phyloP scores from a whole-genome alignment of 2,113 vertebrate species.

The Hypanus sabinus region DNA sequence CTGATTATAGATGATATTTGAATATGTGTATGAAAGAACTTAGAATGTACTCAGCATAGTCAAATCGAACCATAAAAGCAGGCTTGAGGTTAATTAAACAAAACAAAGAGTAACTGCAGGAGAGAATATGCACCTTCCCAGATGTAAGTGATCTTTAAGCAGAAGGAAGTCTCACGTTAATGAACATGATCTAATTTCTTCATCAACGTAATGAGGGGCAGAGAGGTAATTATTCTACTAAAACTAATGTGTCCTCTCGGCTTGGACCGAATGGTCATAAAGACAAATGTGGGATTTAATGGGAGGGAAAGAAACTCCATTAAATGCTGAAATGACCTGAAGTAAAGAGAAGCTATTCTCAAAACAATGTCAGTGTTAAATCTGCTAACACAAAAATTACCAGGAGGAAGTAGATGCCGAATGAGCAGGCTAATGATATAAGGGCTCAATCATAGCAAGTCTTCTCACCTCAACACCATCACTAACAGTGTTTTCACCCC shows the following conservation, averaged over 20 bases:
- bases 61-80: background rate
- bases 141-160: background rate
- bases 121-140: background rate
- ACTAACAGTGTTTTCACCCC: background rate
- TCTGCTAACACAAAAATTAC: background rate
- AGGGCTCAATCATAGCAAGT: background rate
- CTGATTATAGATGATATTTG: background rate
- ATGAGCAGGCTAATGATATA: background rate
- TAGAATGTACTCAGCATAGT: background rate
- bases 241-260: background rate
- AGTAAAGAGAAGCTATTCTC: background rate
- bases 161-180: background rate
- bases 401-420: background rate
- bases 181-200: background rate
- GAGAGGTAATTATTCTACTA: background rate
- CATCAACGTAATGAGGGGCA: background rate
- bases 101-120: background rate
- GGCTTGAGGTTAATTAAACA: background rate
- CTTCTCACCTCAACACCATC: background rate
- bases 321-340: background rate
- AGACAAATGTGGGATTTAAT: background rate
- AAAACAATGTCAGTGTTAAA: background rate
- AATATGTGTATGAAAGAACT: background rate
- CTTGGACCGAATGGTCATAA: background rate
- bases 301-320: background rate